Evolutionary conservation across 2,888 invertebrate species (phyloP), one percentile per base, ranked within the genome.

Genomic region (Ennomos quercinarius): DNA sequence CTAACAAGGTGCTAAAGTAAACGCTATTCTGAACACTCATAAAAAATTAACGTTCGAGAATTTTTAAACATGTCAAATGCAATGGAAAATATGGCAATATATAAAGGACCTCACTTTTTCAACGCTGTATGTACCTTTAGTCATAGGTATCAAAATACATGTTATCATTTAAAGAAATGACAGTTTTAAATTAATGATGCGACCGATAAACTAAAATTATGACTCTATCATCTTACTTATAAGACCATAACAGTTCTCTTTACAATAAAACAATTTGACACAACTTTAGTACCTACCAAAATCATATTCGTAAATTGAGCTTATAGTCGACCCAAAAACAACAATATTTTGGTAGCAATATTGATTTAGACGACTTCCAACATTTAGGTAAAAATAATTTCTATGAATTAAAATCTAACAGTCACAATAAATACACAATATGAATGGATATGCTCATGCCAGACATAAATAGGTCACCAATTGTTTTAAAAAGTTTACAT

Each of bases 1-100:
- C 77, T 83, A 89, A 87, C 90, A 78, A 86, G 88, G 83, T 86
- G 84, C 82, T 88, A 87, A 88, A 89, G 85, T 87, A 84, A 85
- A 84, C 80, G 81, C 80, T 84, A 83, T 86, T 81, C 78, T 70
- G 83, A 84, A 84, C 79, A 80, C 77, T 72, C 76, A 77, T 85
- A 81, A 86, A 87, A 80, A 84, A 80, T 78, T 82, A 76, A 83
- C 77, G 80, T 83, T 69, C 76, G 70, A 80, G 77, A 72, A 72
- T 44, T 70, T 74, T 76, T 74, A 71, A 76, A 75, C 69, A 64
- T 78, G 74, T 76, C 78, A 81, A 80, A 80, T 73, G 67, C 71
- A 76, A 72, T 71, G 70, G 71, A 69, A 70, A 71, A 72, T 73
- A 68, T 69, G 51, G 52, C 67, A 69, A 68, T 51, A 57, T 11